These are phyloP conservation scores for Cnemophilus loriae DNA, from an alignment of 2,113 vertebrate species.

Conservation along the genomic window DNA sequence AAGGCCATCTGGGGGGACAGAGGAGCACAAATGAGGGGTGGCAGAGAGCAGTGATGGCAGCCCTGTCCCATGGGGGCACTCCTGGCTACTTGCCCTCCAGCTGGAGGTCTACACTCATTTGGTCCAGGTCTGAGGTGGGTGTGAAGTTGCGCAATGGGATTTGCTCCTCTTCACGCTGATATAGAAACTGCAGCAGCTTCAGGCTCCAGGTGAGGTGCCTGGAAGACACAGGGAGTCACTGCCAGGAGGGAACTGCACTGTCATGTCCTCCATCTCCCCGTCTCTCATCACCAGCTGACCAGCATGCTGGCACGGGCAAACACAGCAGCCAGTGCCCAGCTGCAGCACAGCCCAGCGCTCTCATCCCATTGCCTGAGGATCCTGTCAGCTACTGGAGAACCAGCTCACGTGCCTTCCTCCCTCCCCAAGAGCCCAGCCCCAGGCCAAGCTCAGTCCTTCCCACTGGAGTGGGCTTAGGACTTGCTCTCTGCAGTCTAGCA, in stretches of 20 bases:
- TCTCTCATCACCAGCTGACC: not conserved
- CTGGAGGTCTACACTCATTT: slow-evolving; percentile 86
- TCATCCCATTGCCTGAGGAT: not conserved
- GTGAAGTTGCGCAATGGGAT: slow-evolving; percentile 85
- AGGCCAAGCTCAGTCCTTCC: not conserved
- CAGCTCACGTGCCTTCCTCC: not conserved
- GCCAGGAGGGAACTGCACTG: not conserved
- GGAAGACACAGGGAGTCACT: not conserved
- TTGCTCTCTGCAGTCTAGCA: accelerated
- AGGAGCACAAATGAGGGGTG: not conserved
- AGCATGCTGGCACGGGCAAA: not conserved
- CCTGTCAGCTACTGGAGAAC: not conserved
- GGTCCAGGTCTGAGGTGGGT: slow-evolving; percentile 84
- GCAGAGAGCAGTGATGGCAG: not conserved
- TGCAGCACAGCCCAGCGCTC: not conserved
- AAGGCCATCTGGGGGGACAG: slow-evolving; percentile 81
- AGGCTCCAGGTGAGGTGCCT: slow-evolving; percentile 96
- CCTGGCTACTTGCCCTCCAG: slow-evolving; percentile 80
- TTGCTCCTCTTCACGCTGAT: slow-evolving; percentile 83
- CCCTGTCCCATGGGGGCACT: accelerated
- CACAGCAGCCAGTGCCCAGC: not conserved
- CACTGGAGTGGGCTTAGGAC: not conserved
- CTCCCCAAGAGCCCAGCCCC: not conserved
- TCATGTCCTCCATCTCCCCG: not conserved
- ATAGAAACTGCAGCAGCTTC: slow-evolving; percentile 85